These are phyloP conservation scores for Zelostemma sp. DNA, from an alignment of 1,140 invertebrate genomes.

Conservation along the genomic window DNA sequence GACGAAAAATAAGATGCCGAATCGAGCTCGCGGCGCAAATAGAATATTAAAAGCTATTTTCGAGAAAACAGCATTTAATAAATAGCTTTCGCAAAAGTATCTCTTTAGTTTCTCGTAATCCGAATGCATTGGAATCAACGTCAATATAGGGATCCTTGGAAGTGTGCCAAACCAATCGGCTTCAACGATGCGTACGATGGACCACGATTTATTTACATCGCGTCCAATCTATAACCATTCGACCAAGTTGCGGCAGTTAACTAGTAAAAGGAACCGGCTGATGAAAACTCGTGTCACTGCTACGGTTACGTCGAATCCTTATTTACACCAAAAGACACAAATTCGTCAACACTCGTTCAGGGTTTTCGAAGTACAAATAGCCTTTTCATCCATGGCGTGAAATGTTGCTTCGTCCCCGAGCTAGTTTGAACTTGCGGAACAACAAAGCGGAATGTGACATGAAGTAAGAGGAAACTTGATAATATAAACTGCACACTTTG, in stretches of 20 bases:
- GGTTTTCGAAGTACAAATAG: too few species aligned
- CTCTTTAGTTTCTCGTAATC: constrained; percentile 47
- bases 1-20: too few species aligned
- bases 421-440: constrained; percentile 27
- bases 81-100: too few species aligned
- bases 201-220: constrained; percentile 52
- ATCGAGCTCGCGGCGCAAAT: not conserved
- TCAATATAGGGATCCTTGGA: constrained; percentile 48
- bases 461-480: constrained; percentile 37
- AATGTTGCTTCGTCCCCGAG: too few species aligned
- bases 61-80: too few species aligned
- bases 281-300: constrained; percentile 7
- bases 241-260: constrained; percentile 17
- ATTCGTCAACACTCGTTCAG: too few species aligned
- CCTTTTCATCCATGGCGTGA: too few species aligned
- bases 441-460: constrained; percentile 32
- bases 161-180: constrained; percentile 47
- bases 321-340: not conserved
- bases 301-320: constrained; percentile 14
- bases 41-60: too few species aligned
- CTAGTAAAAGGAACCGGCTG: constrained; percentile 2
- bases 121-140: constrained; percentile 49
- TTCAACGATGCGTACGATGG: constrained; percentile 50
- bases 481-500: constrained; percentile 33
- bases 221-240: constrained; percentile 23